Percentiles rank a stretch among this genome's conserved stretches.
Conservation (phyloP, 1,140 invertebrate species). For the Eurytemora carolleeae region DNA sequence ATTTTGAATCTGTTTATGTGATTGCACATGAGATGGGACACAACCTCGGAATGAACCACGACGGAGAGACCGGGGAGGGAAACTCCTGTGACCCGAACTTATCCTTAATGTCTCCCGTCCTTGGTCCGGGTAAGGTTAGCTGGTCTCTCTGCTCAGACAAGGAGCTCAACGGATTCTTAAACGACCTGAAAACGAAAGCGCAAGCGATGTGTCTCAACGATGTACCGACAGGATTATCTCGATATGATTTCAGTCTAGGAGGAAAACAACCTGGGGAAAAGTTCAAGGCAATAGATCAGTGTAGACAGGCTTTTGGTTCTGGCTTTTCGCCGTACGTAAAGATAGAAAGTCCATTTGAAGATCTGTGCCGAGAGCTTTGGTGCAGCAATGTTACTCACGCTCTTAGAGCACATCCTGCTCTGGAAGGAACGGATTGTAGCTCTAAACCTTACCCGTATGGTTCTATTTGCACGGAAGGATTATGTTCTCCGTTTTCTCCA, state of each 20-base stretch:
- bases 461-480: conserved; percentile 5
- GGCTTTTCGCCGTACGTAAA: neutral
- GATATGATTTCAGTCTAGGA: neutral
- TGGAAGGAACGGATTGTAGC: conserved; percentile 25
- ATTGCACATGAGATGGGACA: conserved; percentile 30
- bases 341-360: conserved; percentile 15
- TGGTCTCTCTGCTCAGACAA: conserved; percentile 26
- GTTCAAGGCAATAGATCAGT: neutral
- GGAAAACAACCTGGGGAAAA: neutral
- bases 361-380: conserved; percentile 24
- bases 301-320: neutral
- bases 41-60: conserved; percentile 26
- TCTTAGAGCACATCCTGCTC: conserved; percentile 26
- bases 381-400: conserved; percentile 24
- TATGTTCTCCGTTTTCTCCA: conserved; percentile 8
- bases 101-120: conserved; percentile 26
- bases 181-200: neutral
- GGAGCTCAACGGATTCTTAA: conserved; percentile 19
- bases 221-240: neutral
- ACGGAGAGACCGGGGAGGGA: conserved; percentile 19
- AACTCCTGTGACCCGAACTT: conserved; percentile 23
- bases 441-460: conserved; percentile 14
- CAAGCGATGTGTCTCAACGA: neutral
- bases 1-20: conserved; percentile 29
- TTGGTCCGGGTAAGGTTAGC: conserved; percentile 29